Base-by-base conservation (phyloP, 2,797 vertebrate species). In the Muraenolepis orangiensis region DNA sequence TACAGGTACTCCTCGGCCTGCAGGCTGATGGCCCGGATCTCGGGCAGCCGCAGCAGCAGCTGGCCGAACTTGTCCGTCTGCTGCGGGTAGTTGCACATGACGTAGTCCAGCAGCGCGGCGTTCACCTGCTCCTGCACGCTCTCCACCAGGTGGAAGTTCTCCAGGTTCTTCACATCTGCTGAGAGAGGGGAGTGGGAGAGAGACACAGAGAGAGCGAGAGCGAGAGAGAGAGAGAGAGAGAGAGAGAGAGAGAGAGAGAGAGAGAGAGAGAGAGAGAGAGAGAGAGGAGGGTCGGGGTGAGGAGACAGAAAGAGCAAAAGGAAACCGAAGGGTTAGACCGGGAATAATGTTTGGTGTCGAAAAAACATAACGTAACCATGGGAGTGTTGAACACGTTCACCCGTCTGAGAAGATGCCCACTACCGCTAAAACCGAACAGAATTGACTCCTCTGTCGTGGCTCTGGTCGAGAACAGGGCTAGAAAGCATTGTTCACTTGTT, bases 1-100 rank as follows among this genome's bases (percentile, higher is more conserved):
- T 99, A 99, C 76, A 99, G 95, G 91, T 99, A 99, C 89, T 99
- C 98, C 91, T 99, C 98, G 0, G 98, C 98, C 93, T 99, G 98
- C 93, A 97, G 92, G 86, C 98, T 99, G 93, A 99, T 96, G 77
- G 96, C 96, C 23, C 98, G 95, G 90, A 99, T 97, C 91, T 99
- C 98, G 0, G 98, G 97, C 70, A 99, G 94, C 83, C 97, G 93
- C 46, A 98, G 94, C 73, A 99, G 95, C 57, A 99, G 94, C 90
- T 99, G 98, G 78, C 96, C 96, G 13, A 98, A 99, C 92, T 97
- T 98, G 91, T 99, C 98, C 8, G 95, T 95, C 84, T 98, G 97
- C 91, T 99, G 98, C 0, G 98, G 97, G 86, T 98, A 98, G 92
- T 98, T 96, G 74, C 96, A 98, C 95, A 98, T 93, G 11, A 96